These are phyloP conservation scores for Actinia tenebrosa DNA, from an alignment of 64 coral and sea anemone genomes.

Conservation along the genomic window DNA sequence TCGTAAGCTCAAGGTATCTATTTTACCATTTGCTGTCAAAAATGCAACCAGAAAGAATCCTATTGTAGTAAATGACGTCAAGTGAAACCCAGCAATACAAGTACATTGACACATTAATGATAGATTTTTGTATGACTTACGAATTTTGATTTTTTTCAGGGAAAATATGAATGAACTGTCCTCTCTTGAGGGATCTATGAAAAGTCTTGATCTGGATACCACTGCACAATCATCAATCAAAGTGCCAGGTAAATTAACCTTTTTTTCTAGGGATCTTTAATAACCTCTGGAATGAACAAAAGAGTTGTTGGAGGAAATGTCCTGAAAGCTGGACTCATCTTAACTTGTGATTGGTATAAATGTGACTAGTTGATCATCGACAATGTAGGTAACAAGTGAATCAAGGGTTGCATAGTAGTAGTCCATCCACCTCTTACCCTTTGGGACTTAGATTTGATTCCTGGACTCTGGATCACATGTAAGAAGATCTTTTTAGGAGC, in stretches of 20 bases:
- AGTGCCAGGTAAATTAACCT: background rate
- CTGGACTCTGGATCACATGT: too few relatives aligned
- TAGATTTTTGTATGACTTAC: background rate
- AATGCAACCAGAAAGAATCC: background rate
- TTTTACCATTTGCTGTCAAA: background rate
- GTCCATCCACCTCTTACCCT: too few relatives aligned
- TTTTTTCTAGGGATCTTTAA: background rate
- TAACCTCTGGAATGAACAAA: background rate
- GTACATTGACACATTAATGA: too few relatives aligned
- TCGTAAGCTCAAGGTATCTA: background rate
- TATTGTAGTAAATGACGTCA: background rate
- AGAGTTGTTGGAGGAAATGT: too few relatives aligned
- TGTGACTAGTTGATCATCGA: too few relatives aligned
- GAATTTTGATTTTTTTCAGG: background rate
- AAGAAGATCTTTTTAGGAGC: too few relatives aligned
- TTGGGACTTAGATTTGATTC: too few relatives aligned
- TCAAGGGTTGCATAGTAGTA: too few relatives aligned
- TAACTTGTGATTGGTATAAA: too few relatives aligned
- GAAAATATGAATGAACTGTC: slow-evolving; percentile 4
- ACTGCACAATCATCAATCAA: background rate
- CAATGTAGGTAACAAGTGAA: too few relatives aligned
- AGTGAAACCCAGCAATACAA: too few relatives aligned
- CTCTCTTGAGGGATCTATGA: background rate
- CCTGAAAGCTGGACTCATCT: too few relatives aligned
- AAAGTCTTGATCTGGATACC: background rate